Percentiles rank a stretch among this genome's conserved stretches.
Evolutionary conservation across 2,797 vertebrate species (phyloP).

Genomic region (Molossus molossus): DNA sequence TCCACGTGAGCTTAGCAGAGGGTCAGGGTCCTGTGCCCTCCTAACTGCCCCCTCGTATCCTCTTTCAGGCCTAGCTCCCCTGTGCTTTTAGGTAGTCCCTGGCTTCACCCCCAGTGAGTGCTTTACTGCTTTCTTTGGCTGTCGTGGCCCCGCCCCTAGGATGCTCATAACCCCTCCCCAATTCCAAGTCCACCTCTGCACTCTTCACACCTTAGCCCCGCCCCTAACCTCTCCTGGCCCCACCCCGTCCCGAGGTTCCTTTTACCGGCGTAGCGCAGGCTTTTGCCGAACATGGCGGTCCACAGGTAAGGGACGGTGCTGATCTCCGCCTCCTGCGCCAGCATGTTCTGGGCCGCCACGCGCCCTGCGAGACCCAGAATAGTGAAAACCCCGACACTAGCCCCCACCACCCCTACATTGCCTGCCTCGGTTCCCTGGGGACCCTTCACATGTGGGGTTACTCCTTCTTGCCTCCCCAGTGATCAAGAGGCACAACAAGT

Average conservation of each 20-base stretch:
- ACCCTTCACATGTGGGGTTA: not conserved
- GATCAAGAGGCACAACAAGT: not conserved
- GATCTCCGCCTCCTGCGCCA: constrained; percentile 95
- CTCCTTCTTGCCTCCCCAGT: not conserved
- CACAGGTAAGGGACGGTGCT: constrained; percentile 97
- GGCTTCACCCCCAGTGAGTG: not conserved
- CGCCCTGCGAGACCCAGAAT: constrained; percentile 90
- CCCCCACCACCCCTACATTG: not conserved
- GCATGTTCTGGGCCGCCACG: constrained; percentile 96
- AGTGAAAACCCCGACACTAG: not conserved
- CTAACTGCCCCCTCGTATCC: not conserved
- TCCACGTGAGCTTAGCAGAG: not conserved
- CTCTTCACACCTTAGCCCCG: not conserved
- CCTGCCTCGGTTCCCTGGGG: not conserved
- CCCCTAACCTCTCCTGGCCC: not conserved
- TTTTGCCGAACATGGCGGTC: constrained; percentile 99
- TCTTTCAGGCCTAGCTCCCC: not conserved
- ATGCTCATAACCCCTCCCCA: not conserved
- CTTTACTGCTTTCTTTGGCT: not conserved
- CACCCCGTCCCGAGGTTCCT: rapidly evolving
- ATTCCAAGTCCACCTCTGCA: not conserved
- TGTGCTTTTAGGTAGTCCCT: not conserved
- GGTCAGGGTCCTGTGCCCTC: not conserved
- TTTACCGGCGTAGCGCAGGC: constrained; percentile 96
- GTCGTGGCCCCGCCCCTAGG: not conserved